A percentile compares a stretch with the other conserved stretches of the same genome.
Evolutionary conservation across 2,888 invertebrate genomes (phyloP).

Genomic region (Bugulina stolonifera): DNA sequence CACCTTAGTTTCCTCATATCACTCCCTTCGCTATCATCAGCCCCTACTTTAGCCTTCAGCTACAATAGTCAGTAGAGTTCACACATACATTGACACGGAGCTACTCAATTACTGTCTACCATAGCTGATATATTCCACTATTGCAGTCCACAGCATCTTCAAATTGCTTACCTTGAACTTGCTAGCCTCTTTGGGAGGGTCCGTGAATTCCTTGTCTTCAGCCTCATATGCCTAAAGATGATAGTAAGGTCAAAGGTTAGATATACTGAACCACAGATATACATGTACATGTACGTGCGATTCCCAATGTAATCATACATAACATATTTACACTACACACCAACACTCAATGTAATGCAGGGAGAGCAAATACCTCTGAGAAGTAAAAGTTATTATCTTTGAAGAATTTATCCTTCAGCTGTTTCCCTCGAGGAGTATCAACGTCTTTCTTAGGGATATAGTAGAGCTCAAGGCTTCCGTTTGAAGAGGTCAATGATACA

Average conservation of each 20-base stretch:
- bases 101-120: too few relatives aligned
- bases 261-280: too few relatives aligned
- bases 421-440: conserved; percentile 47
- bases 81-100: too few relatives aligned
- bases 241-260: too few relatives aligned
- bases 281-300: too few relatives aligned
- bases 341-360: background rate
- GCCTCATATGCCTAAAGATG: conserved; percentile 63
- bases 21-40: conserved; percentile 28
- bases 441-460: conserved; percentile 57
- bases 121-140: too few relatives aligned
- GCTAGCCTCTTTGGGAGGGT: conserved; percentile 62
- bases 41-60: conserved; percentile 1
- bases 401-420: conserved; percentile 14
- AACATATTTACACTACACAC: background rate
- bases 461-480: conserved; percentile 58
- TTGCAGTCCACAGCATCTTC: too few relatives aligned
- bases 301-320: too few relatives aligned
- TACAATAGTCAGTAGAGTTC: too few relatives aligned
- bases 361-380: conserved; percentile 45
- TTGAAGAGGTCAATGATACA: conserved; percentile 62
- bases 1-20: conserved; percentile 59
- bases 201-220: conserved; percentile 58
- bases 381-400: conserved; percentile 65
- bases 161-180: conserved; percentile 45